Conservation (phyloP, 2,888 invertebrate species). For the Limenitis camilla region DNA sequence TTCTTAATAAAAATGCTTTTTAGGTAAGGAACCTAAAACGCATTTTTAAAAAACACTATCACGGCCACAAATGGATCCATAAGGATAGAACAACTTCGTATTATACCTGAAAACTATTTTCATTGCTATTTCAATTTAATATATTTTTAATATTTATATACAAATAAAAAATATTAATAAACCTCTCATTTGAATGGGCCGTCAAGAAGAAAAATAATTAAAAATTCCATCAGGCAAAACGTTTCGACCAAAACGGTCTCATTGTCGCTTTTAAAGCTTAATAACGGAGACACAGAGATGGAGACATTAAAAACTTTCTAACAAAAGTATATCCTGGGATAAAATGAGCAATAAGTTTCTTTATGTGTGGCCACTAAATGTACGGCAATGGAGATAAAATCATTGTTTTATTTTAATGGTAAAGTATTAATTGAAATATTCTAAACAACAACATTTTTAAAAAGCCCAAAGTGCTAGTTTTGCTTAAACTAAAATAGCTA, state of each 20-base stretch:
- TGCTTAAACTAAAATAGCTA: too few relatives aligned
- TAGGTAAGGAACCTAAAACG: too few relatives aligned
- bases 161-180: constrained; percentile 13
- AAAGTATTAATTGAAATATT: background rate
- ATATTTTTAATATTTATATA: constrained; percentile 7
- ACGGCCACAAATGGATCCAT: too few relatives aligned
- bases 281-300: constrained; percentile 60
- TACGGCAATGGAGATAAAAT: background rate
- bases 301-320: constrained; percentile 59
- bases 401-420: too few relatives aligned
- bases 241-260: constrained; percentile 44
- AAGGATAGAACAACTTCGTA: too few relatives aligned
- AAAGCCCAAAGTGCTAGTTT: too few relatives aligned
- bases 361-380: constrained; percentile 20
- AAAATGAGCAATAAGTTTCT: constrained; percentile 47
- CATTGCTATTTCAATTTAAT: too few relatives aligned
- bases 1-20: too few relatives aligned
- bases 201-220: constrained; percentile 34
- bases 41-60: too few relatives aligned
- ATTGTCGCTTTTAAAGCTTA: constrained; percentile 64
- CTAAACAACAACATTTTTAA: too few relatives aligned
- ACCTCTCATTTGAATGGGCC: constrained; percentile 20
- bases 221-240: constrained; percentile 49
- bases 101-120: too few relatives aligned
- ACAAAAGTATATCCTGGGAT: constrained; percentile 52